A percentile compares a stretch with the other conserved stretches of the same genome.
Evolutionary conservation across 2,797 vertebrate species (phyloP).

Genomic region (Tadarida brasiliensis): DNA sequence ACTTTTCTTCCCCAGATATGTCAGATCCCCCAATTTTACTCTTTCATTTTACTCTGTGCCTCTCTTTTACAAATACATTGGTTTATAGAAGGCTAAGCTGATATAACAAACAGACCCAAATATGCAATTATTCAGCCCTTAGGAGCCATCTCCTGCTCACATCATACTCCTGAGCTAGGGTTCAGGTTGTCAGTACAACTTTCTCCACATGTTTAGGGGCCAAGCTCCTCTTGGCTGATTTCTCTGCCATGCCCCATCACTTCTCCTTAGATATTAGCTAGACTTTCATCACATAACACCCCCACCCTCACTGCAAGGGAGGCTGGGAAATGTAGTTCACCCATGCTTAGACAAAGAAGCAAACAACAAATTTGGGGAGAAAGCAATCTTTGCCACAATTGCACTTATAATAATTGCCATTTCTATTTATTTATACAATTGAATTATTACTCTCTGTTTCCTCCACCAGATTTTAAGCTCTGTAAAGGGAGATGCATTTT

Average conservation of each 20-base stretch:
- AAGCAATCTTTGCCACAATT: background rate
- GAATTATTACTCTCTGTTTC: background rate
- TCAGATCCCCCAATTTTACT: background rate
- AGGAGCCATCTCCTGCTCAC: background rate
- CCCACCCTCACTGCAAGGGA: background rate
- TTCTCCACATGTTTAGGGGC: background rate
- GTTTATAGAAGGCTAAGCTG: background rate
- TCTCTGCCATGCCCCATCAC: background rate
- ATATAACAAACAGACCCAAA: background rate
- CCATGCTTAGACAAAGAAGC: background rate
- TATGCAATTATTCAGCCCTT: background rate
- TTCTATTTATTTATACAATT: background rate
- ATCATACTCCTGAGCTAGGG: background rate
- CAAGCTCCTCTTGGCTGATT: background rate
- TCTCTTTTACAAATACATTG: background rate
- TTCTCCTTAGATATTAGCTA: background rate
- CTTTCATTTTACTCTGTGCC: background rate
- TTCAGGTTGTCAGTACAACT: background rate
- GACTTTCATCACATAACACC: background rate
- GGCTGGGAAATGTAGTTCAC: slow-evolving; percentile 33
- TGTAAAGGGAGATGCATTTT: background rate
- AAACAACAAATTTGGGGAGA: background rate
- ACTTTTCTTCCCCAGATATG: background rate
- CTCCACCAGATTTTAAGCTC: slow-evolving; percentile 10
- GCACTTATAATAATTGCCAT: background rate